Conservation (phyloP, 2,888 invertebrate species). For the Embidobia sp. region DNA sequence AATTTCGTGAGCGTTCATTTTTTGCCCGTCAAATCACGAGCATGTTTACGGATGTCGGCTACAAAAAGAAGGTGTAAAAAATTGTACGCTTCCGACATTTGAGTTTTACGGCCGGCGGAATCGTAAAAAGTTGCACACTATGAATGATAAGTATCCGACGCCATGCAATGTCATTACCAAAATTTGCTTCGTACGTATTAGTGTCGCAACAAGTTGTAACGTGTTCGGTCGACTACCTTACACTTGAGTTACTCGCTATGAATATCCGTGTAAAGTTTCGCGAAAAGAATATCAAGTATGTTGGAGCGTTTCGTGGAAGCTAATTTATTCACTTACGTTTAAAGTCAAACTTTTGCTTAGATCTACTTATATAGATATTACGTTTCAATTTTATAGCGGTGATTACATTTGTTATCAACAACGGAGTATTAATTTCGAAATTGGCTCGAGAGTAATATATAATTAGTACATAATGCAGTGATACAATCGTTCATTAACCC, state of each 20-base stretch:
- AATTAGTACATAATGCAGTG: constrained; percentile 24
- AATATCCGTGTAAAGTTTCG: constrained; percentile 18
- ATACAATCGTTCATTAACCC: constrained; percentile 53
- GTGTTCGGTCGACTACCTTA: constrained; percentile 23
- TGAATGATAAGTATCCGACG: constrained; percentile 55
- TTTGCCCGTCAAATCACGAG: constrained; percentile 56
- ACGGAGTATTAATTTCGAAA: too few species aligned
- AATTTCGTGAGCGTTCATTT: constrained; percentile 55
- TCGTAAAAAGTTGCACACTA: constrained; percentile 64
- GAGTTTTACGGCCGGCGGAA: constrained; percentile 57
- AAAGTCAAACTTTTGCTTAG: too few species aligned
- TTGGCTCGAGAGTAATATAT: neutral
- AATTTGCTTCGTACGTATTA: constrained; percentile 44
- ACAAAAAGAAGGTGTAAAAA: constrained; percentile 63
- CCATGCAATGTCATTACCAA: constrained; percentile 55
- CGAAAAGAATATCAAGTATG: constrained; percentile 35
- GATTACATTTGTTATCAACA: too few species aligned
- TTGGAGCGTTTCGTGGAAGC: constrained; percentile 5
- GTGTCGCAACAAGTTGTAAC: constrained; percentile 65
- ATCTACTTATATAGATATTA: too few species aligned
- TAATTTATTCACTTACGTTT: constrained; percentile 13
- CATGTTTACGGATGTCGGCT: constrained; percentile 58
- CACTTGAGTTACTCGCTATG: constrained; percentile 35
- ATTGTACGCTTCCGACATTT: constrained; percentile 64
- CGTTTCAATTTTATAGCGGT: too few species aligned